Percentiles rank a stretch among this genome's conserved stretches.
Evolutionary conservation across 2,113 vertebrate genomes (phyloP).

Genomic region (Pachypanchax playfairii): DNA sequence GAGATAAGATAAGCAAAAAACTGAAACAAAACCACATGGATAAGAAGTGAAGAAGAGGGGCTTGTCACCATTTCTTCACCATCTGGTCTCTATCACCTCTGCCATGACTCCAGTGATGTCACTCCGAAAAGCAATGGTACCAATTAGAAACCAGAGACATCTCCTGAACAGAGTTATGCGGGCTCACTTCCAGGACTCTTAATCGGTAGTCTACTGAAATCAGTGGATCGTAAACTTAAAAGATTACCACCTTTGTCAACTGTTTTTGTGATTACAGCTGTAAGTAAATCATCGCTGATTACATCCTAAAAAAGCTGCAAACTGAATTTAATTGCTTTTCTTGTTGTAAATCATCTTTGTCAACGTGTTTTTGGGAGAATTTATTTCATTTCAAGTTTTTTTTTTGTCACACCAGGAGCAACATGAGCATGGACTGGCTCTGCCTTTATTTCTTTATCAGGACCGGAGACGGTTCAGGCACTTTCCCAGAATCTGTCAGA

Average conservation of each 20-base stretch:
- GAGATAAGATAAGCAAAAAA: conserved; percentile 50
- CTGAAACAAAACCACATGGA: conserved; percentile 44
- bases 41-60: conserved; percentile 48
- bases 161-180: conserved; percentile 37
- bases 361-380: conserved; percentile 42
- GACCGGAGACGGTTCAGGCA: conserved; percentile 58
- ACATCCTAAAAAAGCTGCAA: background rate
- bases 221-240: conserved; percentile 22
- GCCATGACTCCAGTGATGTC: conserved; percentile 66
- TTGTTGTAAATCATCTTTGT: conserved; percentile 24
- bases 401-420: conserved; percentile 52
- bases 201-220: conserved; percentile 27
- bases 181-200: conserved; percentile 25
- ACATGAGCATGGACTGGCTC: conserved; percentile 42
- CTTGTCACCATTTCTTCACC: conserved; percentile 51
- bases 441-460: conserved; percentile 74
- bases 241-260: conserved; percentile 4
- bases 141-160: conserved; percentile 64
- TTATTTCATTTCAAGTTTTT: conserved; percentile 36
- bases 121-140: conserved; percentile 67
- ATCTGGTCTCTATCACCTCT: conserved; percentile 72
- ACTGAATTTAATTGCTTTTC: background rate
- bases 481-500: conserved; percentile 81
- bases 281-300: conserved; percentile 1
- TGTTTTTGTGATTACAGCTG: conserved; percentile 11